Base-by-base conservation (phyloP, 2,797 vertebrate species). In the Microctenopoma stevenorrisi region DNA sequence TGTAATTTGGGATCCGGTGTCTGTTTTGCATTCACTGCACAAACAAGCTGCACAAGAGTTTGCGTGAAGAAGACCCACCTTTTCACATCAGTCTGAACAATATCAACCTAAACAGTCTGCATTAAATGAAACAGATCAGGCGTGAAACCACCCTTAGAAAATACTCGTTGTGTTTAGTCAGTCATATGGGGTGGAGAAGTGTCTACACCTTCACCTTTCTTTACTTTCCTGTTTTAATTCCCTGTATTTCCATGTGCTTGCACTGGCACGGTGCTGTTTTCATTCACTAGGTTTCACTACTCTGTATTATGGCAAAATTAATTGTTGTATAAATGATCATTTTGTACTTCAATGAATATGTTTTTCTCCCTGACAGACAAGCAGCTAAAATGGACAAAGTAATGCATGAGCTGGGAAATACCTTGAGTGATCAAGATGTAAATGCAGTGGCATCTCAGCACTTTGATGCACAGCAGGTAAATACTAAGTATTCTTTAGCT, bases 391-490 rank as follows among this genome's bases (percentile, higher is more conserved):
- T 99, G 97, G 93, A 96, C 86, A 97, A 95, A 76, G 97, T 98
- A 70, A 98, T 99, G 98, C 95, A 97, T 61, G 96, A 98, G 82
- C 86, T 99, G 75, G 97, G 98, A 16, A 99, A 96, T 37, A 97
- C 96, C 0, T 66, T 98, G 78, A 97, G 94, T 53, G 98, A 99
- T 90, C 96, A 97, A 68, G 97, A 99, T 75, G 97, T 99, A 16
- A 99, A 99, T 68, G 89, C 96, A 0, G 94, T 99, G 55, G 97
- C 98, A 1, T 94, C 97, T 72, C 97, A 98, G 72, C 97, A 99
- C 90, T 99, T 99, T 81, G 97, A 99, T 68, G 96, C 94, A 54
- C 98, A 98, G 82, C 98, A 99, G 94, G 97, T 98, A 91, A 78
- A 74, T 52, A 54, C 4, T 1, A 33, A 38, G 35, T 22, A 4